These are phyloP conservation scores for Muraenolepis orangiensis DNA, from an alignment of 2,797 vertebrate species.

Conservation along the genomic window DNA sequence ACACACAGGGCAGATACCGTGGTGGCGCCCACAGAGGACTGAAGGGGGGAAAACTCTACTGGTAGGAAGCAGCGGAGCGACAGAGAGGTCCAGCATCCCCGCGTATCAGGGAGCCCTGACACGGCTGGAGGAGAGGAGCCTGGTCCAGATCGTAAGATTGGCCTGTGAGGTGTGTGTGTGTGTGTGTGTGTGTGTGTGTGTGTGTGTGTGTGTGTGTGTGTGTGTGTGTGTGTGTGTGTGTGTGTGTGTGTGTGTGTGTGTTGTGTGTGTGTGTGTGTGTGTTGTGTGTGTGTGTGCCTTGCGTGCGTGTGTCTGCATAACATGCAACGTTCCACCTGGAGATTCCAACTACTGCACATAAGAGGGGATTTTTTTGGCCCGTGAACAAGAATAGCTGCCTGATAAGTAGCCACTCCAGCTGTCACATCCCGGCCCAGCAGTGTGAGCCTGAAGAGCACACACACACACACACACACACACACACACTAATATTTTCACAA, in stretches of 20 bases:
- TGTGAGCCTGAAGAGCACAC: not conserved
- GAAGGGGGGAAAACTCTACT: not conserved
- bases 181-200: conserved; percentile 3
- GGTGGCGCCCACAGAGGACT: not conserved
- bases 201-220: conserved; percentile 2
- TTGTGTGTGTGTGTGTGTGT: not conserved
- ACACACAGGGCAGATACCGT: no score
- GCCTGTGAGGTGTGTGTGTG: not conserved
- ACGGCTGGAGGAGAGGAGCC: not conserved
- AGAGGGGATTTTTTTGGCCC: not conserved
- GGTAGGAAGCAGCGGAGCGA: not conserved
- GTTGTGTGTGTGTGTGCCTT: not conserved
- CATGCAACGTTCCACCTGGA: not conserved
- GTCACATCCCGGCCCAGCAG: not conserved
- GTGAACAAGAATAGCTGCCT: not conserved
- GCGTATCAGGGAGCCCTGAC: not conserved
- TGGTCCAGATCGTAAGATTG: not conserved
- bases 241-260: conserved; percentile 1
- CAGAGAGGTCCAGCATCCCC: not conserved
- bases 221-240: not conserved
- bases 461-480: not conserved
- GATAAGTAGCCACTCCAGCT: not conserved
- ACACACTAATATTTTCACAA: not conserved
- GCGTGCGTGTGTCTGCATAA: not conserved
- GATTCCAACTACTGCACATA: not conserved